phyloP scores from a whole-genome alignment of 2,888 invertebrate species.

The Nycteola revayana region DNA sequence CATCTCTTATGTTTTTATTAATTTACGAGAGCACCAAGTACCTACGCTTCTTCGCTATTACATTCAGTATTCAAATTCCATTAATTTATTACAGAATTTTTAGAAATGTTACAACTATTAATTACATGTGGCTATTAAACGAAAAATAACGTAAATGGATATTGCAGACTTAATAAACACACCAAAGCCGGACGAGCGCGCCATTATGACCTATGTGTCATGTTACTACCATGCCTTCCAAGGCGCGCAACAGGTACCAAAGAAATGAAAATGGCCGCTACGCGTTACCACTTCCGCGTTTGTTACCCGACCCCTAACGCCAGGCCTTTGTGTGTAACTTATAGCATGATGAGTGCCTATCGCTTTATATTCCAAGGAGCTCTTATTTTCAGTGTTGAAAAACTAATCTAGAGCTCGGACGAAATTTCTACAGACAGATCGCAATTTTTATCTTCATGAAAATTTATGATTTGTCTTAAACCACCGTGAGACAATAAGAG shows the following conservation, averaged over 20 bases:
- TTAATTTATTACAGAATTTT: too few species aligned
- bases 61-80: too few species aligned
- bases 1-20: background rate
- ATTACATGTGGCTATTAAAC: background rate
- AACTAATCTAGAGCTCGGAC: slow-evolving; percentile 25
- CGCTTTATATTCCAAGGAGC: slow-evolving; percentile 41
- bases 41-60: too few species aligned
- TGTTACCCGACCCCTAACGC: slow-evolving; percentile 66
- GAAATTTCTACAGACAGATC: slow-evolving; percentile 10
- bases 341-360: slow-evolving; percentile 70
- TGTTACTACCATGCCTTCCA: slow-evolving; percentile 99
- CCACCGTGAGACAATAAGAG: too few species aligned
- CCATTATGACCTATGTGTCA: slow-evolving; percentile 99
- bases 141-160: slow-evolving; percentile 47
- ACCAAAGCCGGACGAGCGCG: slow-evolving; percentile 99
- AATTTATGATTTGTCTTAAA: too few species aligned
- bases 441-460: too few species aligned
- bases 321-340: slow-evolving; percentile 75
- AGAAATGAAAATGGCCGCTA: slow-evolving; percentile 56
- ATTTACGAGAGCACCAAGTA: background rate
- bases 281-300: slow-evolving; percentile 49
- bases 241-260: slow-evolving; percentile 97
- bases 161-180: slow-evolving; percentile 99
- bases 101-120: background rate
- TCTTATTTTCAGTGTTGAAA: slow-evolving; percentile 23